Evolutionary conservation across 2,113 vertebrate genomes (phyloP).

Genomic region (Lepisosteus osseus): DNA sequence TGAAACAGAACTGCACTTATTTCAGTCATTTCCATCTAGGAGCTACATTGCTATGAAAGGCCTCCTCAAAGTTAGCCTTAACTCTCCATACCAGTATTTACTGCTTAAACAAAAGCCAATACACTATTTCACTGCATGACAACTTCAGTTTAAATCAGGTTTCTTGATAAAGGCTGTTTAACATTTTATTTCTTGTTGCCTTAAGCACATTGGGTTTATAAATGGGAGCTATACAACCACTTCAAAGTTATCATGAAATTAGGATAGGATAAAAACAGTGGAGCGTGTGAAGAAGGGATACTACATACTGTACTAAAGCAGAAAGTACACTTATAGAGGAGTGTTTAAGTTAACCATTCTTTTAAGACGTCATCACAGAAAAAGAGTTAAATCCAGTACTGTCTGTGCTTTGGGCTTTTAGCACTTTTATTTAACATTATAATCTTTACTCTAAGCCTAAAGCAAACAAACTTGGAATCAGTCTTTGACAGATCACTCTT

Average conservation of each 20-base stretch:
- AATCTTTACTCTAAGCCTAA: no score
- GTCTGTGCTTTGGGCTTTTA: no score
- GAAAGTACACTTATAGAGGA: no score
- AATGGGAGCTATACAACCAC: conserved; percentile 25
- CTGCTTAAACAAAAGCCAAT: conserved; percentile 15
- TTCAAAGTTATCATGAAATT: conserved; percentile 25
- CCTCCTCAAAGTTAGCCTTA: conserved; percentile 2
- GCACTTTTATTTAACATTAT: no score
- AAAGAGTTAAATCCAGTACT: no score
- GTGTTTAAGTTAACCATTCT: no score
- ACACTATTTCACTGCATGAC: conserved; percentile 9
- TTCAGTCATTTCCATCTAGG: not conserved
- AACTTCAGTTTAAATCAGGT: conserved; percentile 9
- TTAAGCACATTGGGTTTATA: conserved; percentile 19
- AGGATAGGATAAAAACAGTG: no score
- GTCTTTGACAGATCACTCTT: no score
- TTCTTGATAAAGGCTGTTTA: conserved; percentile 5
- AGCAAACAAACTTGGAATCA: no score
- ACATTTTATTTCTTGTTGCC: conserved; percentile 23
- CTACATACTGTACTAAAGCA: no score
- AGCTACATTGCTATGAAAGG: not conserved
- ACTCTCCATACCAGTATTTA: not conserved
- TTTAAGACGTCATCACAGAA: no score
- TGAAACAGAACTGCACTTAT: not conserved
- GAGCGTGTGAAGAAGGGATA: no score